A percentile compares a stretch with the other conserved stretches of the same genome.
These are phyloP conservation scores for Halcyon leucocephala DNA, from an alignment of 2,797 vertebrate genomes.

Conservation along the genomic window DNA sequence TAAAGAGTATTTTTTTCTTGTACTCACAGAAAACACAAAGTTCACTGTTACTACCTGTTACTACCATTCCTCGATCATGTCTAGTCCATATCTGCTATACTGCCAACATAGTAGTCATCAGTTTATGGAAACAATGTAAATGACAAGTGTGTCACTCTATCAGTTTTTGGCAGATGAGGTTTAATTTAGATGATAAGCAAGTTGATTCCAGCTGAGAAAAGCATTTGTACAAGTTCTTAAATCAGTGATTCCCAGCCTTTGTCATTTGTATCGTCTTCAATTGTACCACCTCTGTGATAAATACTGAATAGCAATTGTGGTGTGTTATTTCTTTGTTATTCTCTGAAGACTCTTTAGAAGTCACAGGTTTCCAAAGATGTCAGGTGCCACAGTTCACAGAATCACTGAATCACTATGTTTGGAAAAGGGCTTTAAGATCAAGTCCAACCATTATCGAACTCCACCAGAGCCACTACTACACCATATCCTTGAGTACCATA, in stretches of 20 bases:
- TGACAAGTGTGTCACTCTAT: background rate
- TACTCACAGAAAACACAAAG: background rate
- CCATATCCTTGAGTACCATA: too few species aligned
- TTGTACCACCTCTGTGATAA: background rate
- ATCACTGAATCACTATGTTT: too few species aligned
- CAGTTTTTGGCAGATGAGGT: background rate
- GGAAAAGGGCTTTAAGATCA: too few species aligned
- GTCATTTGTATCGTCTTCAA: background rate
- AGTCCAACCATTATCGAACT: too few species aligned
- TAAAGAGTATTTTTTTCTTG: rapidly evolving
- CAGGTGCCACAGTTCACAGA: background rate
- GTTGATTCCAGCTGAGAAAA: background rate
- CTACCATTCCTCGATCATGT: background rate
- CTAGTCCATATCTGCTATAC: background rate
- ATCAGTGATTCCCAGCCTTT: background rate
- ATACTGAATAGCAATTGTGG: background rate
- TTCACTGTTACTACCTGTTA: background rate
- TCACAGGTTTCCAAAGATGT: background rate
- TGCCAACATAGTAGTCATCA: background rate
- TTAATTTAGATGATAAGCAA: background rate
- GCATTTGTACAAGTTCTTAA: background rate
- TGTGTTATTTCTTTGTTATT: background rate
- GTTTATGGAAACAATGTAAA: background rate
- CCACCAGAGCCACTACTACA: too few species aligned
- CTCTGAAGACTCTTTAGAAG: background rate